Evolutionary conservation across 2,888 invertebrate species (phyloP).

Genomic region (Sabellastarte sp.): DNA sequence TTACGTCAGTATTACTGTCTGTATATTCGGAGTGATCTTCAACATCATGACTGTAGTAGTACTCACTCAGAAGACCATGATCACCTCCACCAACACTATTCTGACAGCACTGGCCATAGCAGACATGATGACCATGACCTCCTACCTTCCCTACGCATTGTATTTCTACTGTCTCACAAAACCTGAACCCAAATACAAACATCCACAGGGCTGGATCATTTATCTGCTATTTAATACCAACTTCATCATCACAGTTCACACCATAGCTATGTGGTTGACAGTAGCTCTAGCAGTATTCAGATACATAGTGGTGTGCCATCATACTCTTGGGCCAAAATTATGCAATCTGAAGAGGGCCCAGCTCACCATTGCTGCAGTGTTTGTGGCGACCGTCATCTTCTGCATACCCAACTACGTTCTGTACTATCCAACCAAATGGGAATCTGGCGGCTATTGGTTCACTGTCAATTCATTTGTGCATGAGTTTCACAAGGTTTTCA

Average conservation of each 20-base stretch:
- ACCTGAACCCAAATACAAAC: slow-evolving; percentile 27
- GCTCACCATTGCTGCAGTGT: slow-evolving; percentile 45
- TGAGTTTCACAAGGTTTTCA: slow-evolving; percentile 62
- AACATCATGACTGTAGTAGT: slow-evolving; percentile 90
- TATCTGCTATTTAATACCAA: slow-evolving; percentile 48
- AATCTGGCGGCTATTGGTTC: slow-evolving; percentile 41
- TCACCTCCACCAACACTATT: slow-evolving; percentile 85
- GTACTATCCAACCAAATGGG: slow-evolving; percentile 24
- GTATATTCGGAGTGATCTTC: slow-evolving; percentile 85
- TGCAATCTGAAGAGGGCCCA: slow-evolving; percentile 53
- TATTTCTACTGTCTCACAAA: slow-evolving; percentile 29
- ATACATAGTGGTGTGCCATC: slow-evolving; percentile 65
- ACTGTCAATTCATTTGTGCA: slow-evolving; percentile 38
- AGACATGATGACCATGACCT: slow-evolving; percentile 84
- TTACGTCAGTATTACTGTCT: slow-evolving; percentile 81
- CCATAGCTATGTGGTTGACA: slow-evolving; percentile 90
- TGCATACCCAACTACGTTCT: slow-evolving; percentile 55
- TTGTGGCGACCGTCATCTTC: slow-evolving; percentile 43
- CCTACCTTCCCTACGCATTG: slow-evolving; percentile 71
- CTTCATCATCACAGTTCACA: slow-evolving; percentile 65
- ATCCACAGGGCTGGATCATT: slow-evolving; percentile 52
- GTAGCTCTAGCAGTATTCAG: slow-evolving; percentile 91
- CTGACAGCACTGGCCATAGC: slow-evolving; percentile 82
- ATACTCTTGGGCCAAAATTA: slow-evolving; percentile 45
- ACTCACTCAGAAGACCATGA: slow-evolving; percentile 81